Conservation (phyloP, 2,797 vertebrate genomes). For the Gymnocypris eckloni region DNA sequence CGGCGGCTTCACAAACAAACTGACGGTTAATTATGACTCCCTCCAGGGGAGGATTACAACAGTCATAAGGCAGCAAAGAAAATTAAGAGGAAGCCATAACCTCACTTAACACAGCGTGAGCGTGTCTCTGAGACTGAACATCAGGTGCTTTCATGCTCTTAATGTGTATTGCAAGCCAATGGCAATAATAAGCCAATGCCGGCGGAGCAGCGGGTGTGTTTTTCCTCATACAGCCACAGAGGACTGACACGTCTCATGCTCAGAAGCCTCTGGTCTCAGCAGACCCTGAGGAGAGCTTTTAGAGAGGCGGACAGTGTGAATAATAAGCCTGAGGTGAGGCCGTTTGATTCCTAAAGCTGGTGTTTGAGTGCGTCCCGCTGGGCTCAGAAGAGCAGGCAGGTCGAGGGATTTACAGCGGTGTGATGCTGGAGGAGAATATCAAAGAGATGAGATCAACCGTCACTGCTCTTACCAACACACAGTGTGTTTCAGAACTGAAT, state of each 20-base stretch:
- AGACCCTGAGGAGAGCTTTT: conserved; percentile 8
- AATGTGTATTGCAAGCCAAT: background rate
- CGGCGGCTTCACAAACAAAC: background rate
- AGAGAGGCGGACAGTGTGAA: background rate
- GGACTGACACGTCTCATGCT: background rate
- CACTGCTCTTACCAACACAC: background rate
- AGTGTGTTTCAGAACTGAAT: background rate
- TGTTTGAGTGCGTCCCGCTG: background rate
- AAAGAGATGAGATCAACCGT: conserved; percentile 14
- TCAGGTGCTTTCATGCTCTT: background rate
- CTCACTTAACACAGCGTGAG: background rate
- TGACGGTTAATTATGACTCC: conserved; percentile 1
- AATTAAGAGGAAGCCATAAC: background rate
- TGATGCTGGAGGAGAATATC: conserved; percentile 19
- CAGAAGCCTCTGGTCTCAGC: background rate
- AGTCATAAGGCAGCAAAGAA: background rate
- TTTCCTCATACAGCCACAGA: background rate
- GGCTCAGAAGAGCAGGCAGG: background rate
- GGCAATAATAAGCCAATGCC: background rate
- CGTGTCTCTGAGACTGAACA: background rate
- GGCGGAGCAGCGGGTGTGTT: background rate
- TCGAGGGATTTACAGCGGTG: conserved; percentile 10
- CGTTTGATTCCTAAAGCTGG: conserved; percentile 16
- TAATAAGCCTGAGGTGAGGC: conserved; percentile 29
- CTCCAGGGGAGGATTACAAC: background rate